Evolutionary conservation across 2,888 invertebrate species (phyloP).

Genomic region (Rhogogaster chlorosoma): DNA sequence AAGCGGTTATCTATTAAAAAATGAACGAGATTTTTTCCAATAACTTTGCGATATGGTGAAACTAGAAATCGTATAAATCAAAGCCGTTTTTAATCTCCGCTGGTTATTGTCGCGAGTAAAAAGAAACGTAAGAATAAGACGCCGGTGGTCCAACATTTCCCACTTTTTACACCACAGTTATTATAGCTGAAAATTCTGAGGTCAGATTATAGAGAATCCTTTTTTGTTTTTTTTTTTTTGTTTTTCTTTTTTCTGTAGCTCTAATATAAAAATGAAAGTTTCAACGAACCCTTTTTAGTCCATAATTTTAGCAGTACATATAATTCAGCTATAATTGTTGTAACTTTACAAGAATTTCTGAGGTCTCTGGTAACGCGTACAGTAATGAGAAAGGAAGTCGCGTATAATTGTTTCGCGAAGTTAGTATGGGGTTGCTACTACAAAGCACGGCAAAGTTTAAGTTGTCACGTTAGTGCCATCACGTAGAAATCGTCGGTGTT

Average conservation of each 20-base stretch:
- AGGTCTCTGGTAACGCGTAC: not conserved
- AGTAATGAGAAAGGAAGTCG: conserved; percentile 37
- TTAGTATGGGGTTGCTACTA: not conserved
- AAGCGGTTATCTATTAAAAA: not conserved
- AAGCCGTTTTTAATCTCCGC: conserved; percentile 35
- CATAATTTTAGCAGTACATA: not conserved
- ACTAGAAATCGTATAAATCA: conserved; percentile 35
- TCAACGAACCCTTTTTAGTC: not conserved
- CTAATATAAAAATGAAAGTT: not conserved
- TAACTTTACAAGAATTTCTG: not conserved
- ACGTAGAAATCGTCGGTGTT: not conserved
- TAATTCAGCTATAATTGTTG: not conserved
- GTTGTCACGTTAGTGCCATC: conserved; percentile 24
- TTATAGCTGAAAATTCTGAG: not conserved
- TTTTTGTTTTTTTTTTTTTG: too few relatives aligned
- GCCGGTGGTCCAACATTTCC: not conserved
- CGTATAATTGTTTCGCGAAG: conserved; percentile 24
- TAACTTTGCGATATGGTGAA: not conserved
- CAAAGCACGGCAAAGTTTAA: conserved; percentile 6
- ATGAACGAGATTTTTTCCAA: not conserved
- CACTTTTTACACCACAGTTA: not conserved
- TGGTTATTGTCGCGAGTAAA: conserved; percentile 21
- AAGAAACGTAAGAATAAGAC: not conserved
- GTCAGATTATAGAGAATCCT: not conserved
- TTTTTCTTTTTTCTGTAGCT: too few relatives aligned